Evolutionary conservation across 2,888 invertebrate species (phyloP).

Genomic region (Gryllus longicercus): DNA sequence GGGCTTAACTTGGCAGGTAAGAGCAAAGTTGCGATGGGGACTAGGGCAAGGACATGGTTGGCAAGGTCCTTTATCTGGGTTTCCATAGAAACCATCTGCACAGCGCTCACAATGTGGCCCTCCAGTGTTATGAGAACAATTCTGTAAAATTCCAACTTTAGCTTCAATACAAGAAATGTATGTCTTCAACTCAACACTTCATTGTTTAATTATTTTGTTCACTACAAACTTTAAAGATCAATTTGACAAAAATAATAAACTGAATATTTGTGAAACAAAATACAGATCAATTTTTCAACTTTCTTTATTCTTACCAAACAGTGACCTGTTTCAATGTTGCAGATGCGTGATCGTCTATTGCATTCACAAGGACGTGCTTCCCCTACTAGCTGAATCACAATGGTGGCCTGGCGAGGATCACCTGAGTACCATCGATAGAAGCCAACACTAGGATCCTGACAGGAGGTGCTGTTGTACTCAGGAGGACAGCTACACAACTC

Average conservation of each 20-base stretch:
- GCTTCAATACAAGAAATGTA: no score
- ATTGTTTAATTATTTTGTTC: no score
- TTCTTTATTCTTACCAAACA: constrained; percentile 65
- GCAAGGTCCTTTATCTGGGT: constrained; percentile 68
- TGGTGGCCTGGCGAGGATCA: constrained; percentile 56
- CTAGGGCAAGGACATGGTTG: constrained; percentile 85
- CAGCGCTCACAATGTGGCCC: constrained; percentile 82
- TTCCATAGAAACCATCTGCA: constrained; percentile 81
- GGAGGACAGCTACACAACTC: constrained; percentile 82
- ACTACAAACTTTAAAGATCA: no score
- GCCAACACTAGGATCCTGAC: constrained; percentile 83
- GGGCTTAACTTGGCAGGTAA: constrained; percentile 60
- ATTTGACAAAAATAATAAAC: no score
- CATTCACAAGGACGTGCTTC: constrained; percentile 78
- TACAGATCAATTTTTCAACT: neutral
- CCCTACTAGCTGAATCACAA: constrained; percentile 75
- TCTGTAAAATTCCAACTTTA: constrained; percentile 51
- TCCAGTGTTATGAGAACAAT: constrained; percentile 78
- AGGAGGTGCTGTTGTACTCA: constrained; percentile 80
- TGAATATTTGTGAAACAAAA: no score
- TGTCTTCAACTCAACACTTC: no score
- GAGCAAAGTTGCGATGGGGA: constrained; percentile 74
- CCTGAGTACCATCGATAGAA: constrained; percentile 73
- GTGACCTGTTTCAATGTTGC: constrained; percentile 78
- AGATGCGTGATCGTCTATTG: constrained; percentile 70